phyloP scores from a whole-genome alignment of 1,140 invertebrate genomes.

The Drosophila miranda region DNA sequence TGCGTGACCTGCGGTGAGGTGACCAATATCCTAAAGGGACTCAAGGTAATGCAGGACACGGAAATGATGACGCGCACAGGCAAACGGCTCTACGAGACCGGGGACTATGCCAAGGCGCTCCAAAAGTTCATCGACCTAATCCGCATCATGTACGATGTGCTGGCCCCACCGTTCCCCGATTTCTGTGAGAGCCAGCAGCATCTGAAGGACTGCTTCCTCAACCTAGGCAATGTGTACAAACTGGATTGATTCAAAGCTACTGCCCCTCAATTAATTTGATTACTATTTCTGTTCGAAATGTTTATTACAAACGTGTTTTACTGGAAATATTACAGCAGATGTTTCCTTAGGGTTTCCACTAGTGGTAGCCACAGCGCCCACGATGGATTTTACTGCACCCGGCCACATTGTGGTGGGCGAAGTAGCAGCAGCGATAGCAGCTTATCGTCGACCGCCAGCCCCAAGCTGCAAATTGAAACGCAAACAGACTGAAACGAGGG shows the following conservation, averaged over 20 bases:
- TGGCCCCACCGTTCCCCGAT: constrained; percentile 90
- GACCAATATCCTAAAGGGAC: constrained; percentile 90
- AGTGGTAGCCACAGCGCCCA: constrained; percentile 29
- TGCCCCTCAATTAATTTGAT: not conserved
- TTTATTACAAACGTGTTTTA: not conserved
- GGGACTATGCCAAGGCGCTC: constrained; percentile 86
- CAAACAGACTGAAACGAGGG: constrained; percentile 4
- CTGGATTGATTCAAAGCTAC: constrained; percentile 43
- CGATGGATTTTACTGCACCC: constrained; percentile 56
- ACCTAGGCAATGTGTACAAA: constrained; percentile 85
- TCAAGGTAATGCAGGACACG: constrained; percentile 89
- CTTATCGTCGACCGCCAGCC: constrained; percentile 1
- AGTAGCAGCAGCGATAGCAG: constrained; percentile 69
- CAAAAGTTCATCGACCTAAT: constrained; percentile 88
- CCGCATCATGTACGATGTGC: constrained; percentile 87
- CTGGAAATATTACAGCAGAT: constrained; percentile 1
- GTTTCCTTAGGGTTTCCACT: not conserved
- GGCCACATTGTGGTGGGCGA: constrained; percentile 30
- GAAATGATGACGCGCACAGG: constrained; percentile 88
- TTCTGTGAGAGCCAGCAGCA: constrained; percentile 92
- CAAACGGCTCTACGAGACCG: constrained; percentile 85
- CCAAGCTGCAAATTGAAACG: constrained; percentile 22
- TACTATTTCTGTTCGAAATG: constrained; percentile 4
- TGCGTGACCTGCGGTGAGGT: constrained; percentile 87
- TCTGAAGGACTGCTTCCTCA: constrained; percentile 88